A percentile compares a stretch with the other conserved stretches of the same genome.
phyloP scores from a whole-genome alignment of 2,888 invertebrate genomes.

The Notodonta ziczac region DNA sequence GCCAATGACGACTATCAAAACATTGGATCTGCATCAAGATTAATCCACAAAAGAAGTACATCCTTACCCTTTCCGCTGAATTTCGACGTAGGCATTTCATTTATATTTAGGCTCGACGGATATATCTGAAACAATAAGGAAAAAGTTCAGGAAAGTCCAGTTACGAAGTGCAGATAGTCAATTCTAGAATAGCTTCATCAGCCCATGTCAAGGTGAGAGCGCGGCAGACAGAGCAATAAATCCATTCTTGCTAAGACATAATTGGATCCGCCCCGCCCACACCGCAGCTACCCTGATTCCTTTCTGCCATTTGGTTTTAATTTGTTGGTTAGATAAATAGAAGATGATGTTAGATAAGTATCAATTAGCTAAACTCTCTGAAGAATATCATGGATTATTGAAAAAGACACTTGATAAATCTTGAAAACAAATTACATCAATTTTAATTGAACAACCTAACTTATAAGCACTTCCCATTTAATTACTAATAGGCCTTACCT shows the following conservation, averaged over 20 bases:
- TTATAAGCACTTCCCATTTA: slow-evolving; percentile 51
- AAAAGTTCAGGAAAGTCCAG: slow-evolving; percentile 53
- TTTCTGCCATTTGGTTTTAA: slow-evolving; percentile 27
- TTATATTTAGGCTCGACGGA: neutral
- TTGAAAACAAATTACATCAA: neutral
- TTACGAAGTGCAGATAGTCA: slow-evolving; percentile 48
- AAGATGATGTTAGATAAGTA: too few species aligned
- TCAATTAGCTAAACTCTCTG: too few species aligned
- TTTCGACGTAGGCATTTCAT: neutral
- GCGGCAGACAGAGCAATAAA: slow-evolving; percentile 61
- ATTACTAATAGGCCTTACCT: slow-evolving; percentile 42
- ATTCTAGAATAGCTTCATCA: slow-evolving; percentile 46
- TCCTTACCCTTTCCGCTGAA: neutral
- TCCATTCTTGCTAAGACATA: slow-evolving; percentile 70
- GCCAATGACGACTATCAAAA: slow-evolving; percentile 29
- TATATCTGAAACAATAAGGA: slow-evolving; percentile 19
- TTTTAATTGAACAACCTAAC: slow-evolving; percentile 6
- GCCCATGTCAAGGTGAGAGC: slow-evolving; percentile 59
- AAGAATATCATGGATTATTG: too few species aligned
- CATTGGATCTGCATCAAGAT: slow-evolving; percentile 1
- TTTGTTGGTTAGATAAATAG: neutral
- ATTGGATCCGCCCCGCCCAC: slow-evolving; percentile 74
- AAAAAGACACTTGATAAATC: neutral
- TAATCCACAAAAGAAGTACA: slow-evolving; percentile 1
- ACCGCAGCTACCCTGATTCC: slow-evolving; percentile 42